Percentiles rank a stretch among this genome's conserved stretches.
Evolutionary conservation across 2,797 vertebrate species (phyloP).

Genomic region (Cossypha heuglini): DNA sequence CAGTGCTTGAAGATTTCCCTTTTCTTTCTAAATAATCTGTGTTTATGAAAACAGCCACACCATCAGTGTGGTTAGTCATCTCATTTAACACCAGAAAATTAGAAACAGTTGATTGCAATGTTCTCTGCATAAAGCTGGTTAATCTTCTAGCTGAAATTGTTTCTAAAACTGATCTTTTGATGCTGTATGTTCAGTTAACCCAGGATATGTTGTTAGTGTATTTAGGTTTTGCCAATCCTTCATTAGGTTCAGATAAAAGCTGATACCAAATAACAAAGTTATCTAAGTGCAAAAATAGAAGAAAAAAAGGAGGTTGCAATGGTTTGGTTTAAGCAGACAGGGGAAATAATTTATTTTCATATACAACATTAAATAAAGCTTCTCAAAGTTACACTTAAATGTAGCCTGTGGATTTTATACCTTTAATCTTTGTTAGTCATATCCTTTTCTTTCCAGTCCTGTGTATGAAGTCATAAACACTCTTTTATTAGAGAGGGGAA

Average conservation of each 20-base stretch:
- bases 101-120: not conserved
- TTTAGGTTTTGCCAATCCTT: not conserved
- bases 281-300: not conserved
- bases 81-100: not conserved
- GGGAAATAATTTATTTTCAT: not conserved
- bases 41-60: not conserved
- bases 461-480: constrained; percentile 40
- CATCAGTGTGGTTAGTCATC: not conserved
- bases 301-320: not conserved
- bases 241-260: not conserved
- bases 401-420: not conserved
- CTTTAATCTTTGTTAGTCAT: constrained; percentile 19
- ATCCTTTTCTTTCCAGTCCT: constrained; percentile 49
- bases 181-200: not conserved
- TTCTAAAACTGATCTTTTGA: not conserved
- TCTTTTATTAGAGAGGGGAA: not conserved
- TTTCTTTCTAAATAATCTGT: not conserved
- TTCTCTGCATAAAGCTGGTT: not conserved
- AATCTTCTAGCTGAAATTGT: not conserved
- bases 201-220: not conserved
- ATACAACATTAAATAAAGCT: not conserved
- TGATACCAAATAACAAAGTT: not conserved
- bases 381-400: not conserved
- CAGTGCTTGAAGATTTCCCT: not conserved
- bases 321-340: not conserved